These are phyloP conservation scores for Epistrophe eligans DNA, from an alignment of 2,888 invertebrate genomes.

Conservation along the genomic window DNA sequence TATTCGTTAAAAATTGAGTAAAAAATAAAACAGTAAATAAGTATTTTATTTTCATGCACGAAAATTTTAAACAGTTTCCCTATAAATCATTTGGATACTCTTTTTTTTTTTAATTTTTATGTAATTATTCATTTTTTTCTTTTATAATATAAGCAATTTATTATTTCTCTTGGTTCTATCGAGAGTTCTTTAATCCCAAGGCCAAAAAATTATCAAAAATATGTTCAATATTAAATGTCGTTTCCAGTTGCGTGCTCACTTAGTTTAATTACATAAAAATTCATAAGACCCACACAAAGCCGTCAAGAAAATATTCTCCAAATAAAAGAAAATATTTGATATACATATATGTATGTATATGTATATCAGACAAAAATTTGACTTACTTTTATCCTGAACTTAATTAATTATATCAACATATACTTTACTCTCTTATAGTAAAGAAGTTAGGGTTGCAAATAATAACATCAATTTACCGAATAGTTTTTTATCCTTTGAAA, in stretches of 20 bases:
- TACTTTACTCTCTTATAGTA: neutral
- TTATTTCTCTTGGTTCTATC: neutral
- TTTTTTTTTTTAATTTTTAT: neutral
- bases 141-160: constrained; percentile 2
- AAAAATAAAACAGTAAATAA: too few species aligned
- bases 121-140: neutral
- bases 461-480: neutral
- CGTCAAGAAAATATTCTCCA: neutral
- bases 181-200: neutral
- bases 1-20: too few species aligned
- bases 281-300: constrained; percentile 16
- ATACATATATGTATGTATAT: neutral
- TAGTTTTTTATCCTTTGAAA: too few species aligned
- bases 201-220: neutral
- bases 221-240: constrained; percentile 34
- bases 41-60: too few species aligned
- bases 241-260: constrained; percentile 17
- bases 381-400: constrained; percentile 15
- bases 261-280: constrained; percentile 27
- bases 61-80: too few species aligned
- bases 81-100: too few species aligned
- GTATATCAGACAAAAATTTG: neutral
- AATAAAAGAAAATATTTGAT: neutral
- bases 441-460: neutral
- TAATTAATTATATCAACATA: constrained; percentile 39